Conservation (phyloP, 35 echinoderm and acorn worm genomes). For the Apostichopus parvimensis region DNA sequence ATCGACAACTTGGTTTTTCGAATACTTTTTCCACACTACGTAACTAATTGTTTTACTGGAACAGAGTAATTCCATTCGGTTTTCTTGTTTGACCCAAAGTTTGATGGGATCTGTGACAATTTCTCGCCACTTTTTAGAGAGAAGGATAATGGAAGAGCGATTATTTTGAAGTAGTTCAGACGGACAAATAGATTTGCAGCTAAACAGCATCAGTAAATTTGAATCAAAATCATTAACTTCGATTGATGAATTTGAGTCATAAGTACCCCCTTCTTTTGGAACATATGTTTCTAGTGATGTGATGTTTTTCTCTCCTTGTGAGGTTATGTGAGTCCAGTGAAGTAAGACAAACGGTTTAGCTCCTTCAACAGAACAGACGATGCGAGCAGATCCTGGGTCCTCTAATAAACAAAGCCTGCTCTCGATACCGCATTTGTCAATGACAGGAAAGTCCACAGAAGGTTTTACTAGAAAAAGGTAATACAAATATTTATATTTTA, state of each 20-base stretch:
- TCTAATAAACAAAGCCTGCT: background rate
- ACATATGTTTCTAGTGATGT: background rate
- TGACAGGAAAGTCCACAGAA: background rate
- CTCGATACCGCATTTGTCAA: background rate
- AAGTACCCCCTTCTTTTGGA: background rate
- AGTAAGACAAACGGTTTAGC: background rate
- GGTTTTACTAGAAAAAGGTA: background rate
- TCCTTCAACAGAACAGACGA: background rate
- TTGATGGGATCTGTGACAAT: background rate
- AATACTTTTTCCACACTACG: background rate
- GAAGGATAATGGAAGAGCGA: background rate
- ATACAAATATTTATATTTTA: background rate
- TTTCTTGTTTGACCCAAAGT: background rate
- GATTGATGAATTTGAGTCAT: background rate
- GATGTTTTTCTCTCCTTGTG: background rate
- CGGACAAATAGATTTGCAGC: background rate
- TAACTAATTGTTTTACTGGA: background rate
- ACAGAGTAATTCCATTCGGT: background rate
- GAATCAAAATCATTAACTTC: background rate
- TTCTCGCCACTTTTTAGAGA: background rate
- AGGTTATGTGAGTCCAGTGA: background rate
- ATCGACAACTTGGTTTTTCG: background rate
- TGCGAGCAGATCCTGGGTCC: background rate
- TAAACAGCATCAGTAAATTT: background rate
- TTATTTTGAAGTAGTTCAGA: background rate